Base-by-base conservation (phyloP, 1,140 invertebrate species). In the Octopus sinensis region DNA sequence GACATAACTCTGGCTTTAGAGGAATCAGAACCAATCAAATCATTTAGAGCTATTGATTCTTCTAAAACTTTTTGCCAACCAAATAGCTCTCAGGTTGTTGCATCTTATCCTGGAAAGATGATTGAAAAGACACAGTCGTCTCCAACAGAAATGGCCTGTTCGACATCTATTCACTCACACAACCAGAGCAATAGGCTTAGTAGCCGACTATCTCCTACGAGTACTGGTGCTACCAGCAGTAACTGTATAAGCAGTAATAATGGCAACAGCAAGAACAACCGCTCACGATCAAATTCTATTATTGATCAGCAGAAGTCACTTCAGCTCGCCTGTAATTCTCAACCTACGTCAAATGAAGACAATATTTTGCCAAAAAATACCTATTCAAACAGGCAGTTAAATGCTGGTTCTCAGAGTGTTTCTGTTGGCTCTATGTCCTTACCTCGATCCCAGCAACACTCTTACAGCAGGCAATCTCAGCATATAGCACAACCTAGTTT, bases 401-500 rank as follows among this genome's bases (percentile, higher is more conserved):
- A 0, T 51, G 43, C 9, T 43, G 43, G 12, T 6, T 77, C 76
- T 4, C 43, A 77, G 52, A 9, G 23, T 52, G 76, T 6, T 6
- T 52, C 30, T 17, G 52, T 51, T 1, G 17, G 13, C 6, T 43
- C 23, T 77, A 17, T 77, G 76, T 13, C 43, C 5, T 77, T 51
- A 51, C 52, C 76, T 5, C 76, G 52, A 17, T 23, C 17, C n/a
- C 76, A 17, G 17, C 76, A 77, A 51, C 68, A 73, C 30, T 23
- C 13, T 73, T 73, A 23, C 13, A 73, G 30, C 30, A 13, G 17
- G 5, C 68, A 73, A 23, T 62, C 56, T 80, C 80, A 68, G 54
- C 73, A 7, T 71, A 80, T 75, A 53, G 30, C 53, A 23, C 68
- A 56, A 43, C 80, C 79, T n/a, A 81, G 76, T n/a, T 76, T 80